Evolutionary conservation across 2,797 vertebrate species (phyloP).

Genomic region (Tarsius wallacei): DNA sequence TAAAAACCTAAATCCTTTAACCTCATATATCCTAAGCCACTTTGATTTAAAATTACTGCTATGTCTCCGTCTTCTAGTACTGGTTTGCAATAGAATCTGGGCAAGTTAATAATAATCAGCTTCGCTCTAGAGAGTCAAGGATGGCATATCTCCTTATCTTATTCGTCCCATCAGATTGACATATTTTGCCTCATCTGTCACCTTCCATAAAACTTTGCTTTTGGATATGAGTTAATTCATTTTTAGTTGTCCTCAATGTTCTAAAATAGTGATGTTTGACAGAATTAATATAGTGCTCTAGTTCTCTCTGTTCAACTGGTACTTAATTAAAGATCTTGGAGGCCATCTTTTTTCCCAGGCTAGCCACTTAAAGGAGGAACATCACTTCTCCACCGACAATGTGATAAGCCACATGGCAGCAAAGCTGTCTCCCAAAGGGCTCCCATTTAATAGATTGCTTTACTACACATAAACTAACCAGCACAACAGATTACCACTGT

Average conservation of each 20-base stretch:
- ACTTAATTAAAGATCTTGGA: slow-evolving; percentile 79
- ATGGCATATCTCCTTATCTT: slow-evolving; percentile 76
- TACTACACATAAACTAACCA: background rate
- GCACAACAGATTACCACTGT: background rate
- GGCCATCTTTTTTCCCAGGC: slow-evolving; percentile 73
- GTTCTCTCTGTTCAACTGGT: slow-evolving; percentile 73
- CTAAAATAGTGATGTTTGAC: slow-evolving; percentile 83
- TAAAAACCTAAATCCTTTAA: slow-evolving; percentile 7
- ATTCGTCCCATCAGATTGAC: slow-evolving; percentile 70
- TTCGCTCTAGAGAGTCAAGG: slow-evolving; percentile 50
- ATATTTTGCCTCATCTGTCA: slow-evolving; percentile 82
- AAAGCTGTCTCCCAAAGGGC: background rate
- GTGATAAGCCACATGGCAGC: slow-evolving; percentile 72
- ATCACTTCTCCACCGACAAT: slow-evolving; percentile 66
- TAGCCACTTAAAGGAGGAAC: slow-evolving; percentile 47
- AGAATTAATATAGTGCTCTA: slow-evolving; percentile 86
- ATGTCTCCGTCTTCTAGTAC: background rate
- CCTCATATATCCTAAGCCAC: background rate
- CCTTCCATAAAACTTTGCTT: slow-evolving; percentile 81
- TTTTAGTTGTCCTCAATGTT: slow-evolving; percentile 83
- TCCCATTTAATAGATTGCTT: slow-evolving; percentile 68
- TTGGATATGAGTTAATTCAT: slow-evolving; percentile 83
- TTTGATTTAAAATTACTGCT: slow-evolving; percentile 39
- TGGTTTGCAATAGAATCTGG: slow-evolving; percentile 36
- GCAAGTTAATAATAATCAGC: slow-evolving; percentile 64